These are phyloP conservation scores for Manis javanica DNA, from an alignment of 2,797 vertebrate species.

Conservation along the genomic window DNA sequence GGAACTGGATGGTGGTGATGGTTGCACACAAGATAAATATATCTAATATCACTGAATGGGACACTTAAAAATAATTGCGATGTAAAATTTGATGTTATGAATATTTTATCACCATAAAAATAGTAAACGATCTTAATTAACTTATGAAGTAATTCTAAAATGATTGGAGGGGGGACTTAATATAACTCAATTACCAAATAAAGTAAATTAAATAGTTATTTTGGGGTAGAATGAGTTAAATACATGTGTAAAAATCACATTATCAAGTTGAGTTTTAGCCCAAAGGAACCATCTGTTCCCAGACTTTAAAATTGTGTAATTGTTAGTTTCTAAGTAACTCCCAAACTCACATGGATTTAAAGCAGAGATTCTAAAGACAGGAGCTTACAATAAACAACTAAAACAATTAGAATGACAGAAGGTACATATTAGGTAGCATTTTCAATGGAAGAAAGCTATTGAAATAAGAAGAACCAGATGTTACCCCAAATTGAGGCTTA, in stretches of 20 bases:
- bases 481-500: constrained; percentile 76
- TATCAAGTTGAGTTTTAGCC: constrained; percentile 47
- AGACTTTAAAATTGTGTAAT: constrained; percentile 34
- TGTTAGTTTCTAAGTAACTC: constrained; percentile 24
- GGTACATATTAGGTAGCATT: constrained; percentile 75
- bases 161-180: background rate
- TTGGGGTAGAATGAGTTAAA: constrained; percentile 16
- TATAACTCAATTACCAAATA: background rate
- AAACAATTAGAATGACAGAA: constrained; percentile 82
- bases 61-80: background rate
- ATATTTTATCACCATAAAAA: background rate
- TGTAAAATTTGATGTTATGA: background rate
- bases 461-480: constrained; percentile 87
- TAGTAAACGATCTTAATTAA: background rate
- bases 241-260: background rate
- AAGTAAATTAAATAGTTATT: constrained; percentile 21
- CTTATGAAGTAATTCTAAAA: background rate
- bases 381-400: constrained; percentile 72
- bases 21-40: too few relatives aligned
- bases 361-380: background rate
- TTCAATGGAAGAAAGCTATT: constrained; percentile 77
- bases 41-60: too few relatives aligned
- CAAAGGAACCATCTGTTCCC: constrained; percentile 64
- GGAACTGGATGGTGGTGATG: too few relatives aligned
- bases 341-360: constrained; percentile 34